Base-by-base conservation (phyloP, 2,113 vertebrate genomes). In the Toxotes chatareus region DNA sequence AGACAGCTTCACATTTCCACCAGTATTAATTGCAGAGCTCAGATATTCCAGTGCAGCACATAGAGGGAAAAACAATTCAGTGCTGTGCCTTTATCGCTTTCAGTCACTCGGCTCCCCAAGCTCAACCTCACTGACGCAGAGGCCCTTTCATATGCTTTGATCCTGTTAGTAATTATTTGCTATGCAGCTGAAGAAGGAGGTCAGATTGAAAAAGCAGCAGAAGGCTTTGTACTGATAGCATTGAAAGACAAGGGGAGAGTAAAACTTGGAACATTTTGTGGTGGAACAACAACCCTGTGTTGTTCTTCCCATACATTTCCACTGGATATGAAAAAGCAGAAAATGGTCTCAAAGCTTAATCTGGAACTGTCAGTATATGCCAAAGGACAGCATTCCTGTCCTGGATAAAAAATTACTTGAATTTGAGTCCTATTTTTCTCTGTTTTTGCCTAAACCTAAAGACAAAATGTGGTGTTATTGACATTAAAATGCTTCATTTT, bases 91-190 rank as follows among this genome's bases (percentile, higher is more conserved):
- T 87, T 89, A 91, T 93, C 83, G 31, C 79, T 89, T 66, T 76
- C 47, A 79, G 83, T 88, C 89, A 85, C 82, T 71, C 69, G 12
- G 82, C 76, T 92, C 93, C 87, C 85, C 23, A 2, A 89, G 88
- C 91, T 83, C 75, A 70, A 74, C 75, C 80, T 79, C 82, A 1
- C 70, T 40, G 61, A 78, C 12, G 77, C 87, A 73, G 68, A 80
- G 71, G 80, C 76, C 79, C 80, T 79, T 87, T 87, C 83, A 82
- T 40, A 65, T 17, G 73, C 86, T 93, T 93, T 94, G 86, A 92
- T 91, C 86, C 88, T 76, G 80, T 83, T 86, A 79, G 81, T 91
- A 88, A 90, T 90, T 86, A 88, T 90, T 89, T 86, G 73, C 84
- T 36, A 46, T 71, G 76, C 68, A 75, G 89, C 80, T 63, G 74